Percentiles rank a stretch among this genome's conserved stretches.
Evolutionary conservation across 2,113 vertebrate genomes (phyloP).

Genomic region (Rhadina sibilatrix): DNA sequence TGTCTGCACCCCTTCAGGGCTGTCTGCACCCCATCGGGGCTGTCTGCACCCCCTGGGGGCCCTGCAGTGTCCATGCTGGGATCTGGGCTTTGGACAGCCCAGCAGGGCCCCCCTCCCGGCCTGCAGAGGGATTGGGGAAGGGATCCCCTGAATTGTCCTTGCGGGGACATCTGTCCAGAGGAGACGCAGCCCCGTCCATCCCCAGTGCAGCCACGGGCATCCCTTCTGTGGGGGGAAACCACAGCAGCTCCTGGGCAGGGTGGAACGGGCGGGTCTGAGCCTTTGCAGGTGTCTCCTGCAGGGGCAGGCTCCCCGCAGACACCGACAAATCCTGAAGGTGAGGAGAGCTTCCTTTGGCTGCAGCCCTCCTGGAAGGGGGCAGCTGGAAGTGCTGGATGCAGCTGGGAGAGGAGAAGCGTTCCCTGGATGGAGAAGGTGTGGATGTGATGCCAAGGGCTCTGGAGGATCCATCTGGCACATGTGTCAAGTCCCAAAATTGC

Average conservation of each 20-base stretch:
- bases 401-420: background rate
- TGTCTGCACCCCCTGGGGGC: background rate
- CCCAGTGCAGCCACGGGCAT: background rate
- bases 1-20: too few relatives aligned
- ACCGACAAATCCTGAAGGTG: background rate
- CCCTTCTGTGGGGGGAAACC: background rate
- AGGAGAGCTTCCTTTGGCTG: background rate
- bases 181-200: background rate
- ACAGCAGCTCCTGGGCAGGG: background rate
- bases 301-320: background rate
- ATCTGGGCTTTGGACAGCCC: background rate
- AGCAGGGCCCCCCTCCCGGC: background rate
- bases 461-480: rapidly evolving
- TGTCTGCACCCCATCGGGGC: too few relatives aligned
- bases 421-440: background rate
- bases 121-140: background rate
- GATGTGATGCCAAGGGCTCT: background rate
- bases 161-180: background rate
- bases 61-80: background rate
- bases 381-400: background rate
- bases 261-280: background rate
- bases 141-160: background rate
- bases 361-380: background rate
- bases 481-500: background rate
- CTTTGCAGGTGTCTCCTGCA: background rate